Evolutionary conservation across 2,797 vertebrate genomes (phyloP), one percentile per base, ranked within the genome.

Genomic region (Gallirallus australis): DNA sequence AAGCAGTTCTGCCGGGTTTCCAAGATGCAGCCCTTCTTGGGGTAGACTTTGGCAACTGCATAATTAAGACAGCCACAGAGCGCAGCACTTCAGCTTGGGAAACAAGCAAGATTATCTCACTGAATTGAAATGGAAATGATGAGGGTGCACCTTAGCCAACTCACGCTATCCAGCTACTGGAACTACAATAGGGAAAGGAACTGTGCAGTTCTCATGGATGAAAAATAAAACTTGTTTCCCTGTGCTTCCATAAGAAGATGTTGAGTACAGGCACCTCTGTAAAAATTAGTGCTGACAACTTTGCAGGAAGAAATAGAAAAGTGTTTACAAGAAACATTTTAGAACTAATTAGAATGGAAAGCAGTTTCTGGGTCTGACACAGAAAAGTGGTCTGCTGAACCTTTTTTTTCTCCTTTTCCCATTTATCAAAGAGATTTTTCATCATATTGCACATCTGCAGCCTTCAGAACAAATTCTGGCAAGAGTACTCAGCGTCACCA

Each of bases 351-450:
- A 87, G 81, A 93, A 90, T 60, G 60, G 78, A 86, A 95, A 45
- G 31, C 31, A 56, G 37, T 89, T 96, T 28, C 54, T 68, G 56
- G 48, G 37, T 70, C 79, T 95, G 94, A 94, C 78, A 91, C 8
- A 70, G 73, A 84, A 66, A 89, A 56, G 24, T 77, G 37, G 64
- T 85, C 77, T 77, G 25, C 70, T 94, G 75, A 94, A 91, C 75
- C 82, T 61, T 85, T 88, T 64, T n/a, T 53, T 70, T 2, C 19
- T 65, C 60, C 66, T 77, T 83, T 89, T 92, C 48, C 56, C 60
- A 83, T 97, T 97, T 96, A 94, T 97, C 94, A 94, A 89, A 95
- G 95, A 91, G 89, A 95, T 95, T 96, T 97, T 96, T 96, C 91
- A 95, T 97, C 76, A 76, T 72, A 57, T 86, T 93, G 95, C 89